Evolutionary conservation across 2,888 invertebrate species (phyloP).

Genomic region (Dicyrtoma fusca): DNA sequence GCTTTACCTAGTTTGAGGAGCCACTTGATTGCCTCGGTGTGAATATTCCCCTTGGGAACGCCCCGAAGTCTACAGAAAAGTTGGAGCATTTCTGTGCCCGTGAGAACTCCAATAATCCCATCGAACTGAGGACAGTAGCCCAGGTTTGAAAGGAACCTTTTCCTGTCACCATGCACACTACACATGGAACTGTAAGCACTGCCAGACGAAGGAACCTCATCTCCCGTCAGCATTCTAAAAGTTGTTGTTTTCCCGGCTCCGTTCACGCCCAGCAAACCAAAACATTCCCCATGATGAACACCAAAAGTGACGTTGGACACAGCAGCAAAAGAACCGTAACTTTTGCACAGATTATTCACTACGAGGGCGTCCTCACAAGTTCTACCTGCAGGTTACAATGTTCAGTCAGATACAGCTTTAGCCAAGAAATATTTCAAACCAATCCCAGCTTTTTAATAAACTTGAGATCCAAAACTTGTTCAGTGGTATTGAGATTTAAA

Average conservation of each 20-base stretch:
- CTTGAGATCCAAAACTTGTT: background rate
- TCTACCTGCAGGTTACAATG: conserved; percentile 31
- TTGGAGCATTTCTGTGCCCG: conserved; percentile 73
- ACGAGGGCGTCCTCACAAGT: conserved; percentile 47
- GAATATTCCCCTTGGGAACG: conserved; percentile 59
- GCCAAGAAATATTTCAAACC: background rate
- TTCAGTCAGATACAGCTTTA: background rate
- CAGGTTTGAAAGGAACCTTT: conserved; percentile 48
- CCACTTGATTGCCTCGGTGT: conserved; percentile 49
- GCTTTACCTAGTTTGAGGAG: conserved; percentile 46
- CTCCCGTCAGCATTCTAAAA: conserved; percentile 65
- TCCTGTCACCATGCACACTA: conserved; percentile 55
- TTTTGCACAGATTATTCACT: conserved; percentile 48
- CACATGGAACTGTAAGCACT: conserved; percentile 59
- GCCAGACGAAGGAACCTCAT: conserved; percentile 60
- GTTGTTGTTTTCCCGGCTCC: conserved; percentile 66
- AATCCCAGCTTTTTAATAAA: background rate
- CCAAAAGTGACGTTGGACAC: conserved; percentile 72
- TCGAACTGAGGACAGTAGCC: conserved; percentile 76
- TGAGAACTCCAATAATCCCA: conserved; percentile 76
- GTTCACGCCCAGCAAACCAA: conserved; percentile 63
- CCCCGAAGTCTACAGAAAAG: conserved; percentile 78
- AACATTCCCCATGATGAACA: conserved; percentile 64
- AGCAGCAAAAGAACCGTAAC: conserved; percentile 62
- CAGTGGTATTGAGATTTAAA: background rate